Percentiles rank a stretch among this genome's conserved stretches.
phyloP scores from a whole-genome alignment of 2,888 invertebrate species.

The Cephus spinipes region DNA sequence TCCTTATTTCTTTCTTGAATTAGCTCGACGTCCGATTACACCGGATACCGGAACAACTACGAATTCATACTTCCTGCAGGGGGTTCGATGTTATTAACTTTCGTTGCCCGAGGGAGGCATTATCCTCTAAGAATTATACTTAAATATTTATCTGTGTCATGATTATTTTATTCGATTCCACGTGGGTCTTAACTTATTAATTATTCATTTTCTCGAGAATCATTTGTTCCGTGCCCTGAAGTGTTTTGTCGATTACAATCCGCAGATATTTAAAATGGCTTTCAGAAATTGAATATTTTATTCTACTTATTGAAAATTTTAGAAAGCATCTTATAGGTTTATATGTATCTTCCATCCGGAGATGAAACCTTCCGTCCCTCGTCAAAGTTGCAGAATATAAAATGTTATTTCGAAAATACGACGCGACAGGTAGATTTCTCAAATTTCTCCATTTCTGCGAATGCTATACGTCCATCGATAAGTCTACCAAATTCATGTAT shows the following conservation, averaged over 20 bases:
- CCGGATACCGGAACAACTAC: background rate
- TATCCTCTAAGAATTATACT: background rate
- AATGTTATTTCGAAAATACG: background rate
- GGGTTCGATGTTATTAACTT: background rate
- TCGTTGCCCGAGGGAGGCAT: background rate
- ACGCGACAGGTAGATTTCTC: background rate
- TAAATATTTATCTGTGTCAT: background rate
- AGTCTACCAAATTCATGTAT: background rate
- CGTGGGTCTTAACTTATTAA: background rate
- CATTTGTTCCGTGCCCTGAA: background rate
- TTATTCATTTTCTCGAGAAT: background rate
- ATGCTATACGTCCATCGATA: background rate
- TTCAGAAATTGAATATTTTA: background rate
- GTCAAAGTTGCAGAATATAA: background rate
- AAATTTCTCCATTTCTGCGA: background rate
- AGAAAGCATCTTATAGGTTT: background rate
- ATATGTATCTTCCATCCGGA: background rate
- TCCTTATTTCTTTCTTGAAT: background rate
- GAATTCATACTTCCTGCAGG: background rate
- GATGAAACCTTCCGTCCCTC: background rate
- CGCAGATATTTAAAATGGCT: background rate
- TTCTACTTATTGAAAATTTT: background rate
- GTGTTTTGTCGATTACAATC: background rate
- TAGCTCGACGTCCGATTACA: background rate
- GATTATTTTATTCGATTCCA: background rate